Conservation (phyloP, 2,113 vertebrate genomes). For the Halichoerus grypus region DNA sequence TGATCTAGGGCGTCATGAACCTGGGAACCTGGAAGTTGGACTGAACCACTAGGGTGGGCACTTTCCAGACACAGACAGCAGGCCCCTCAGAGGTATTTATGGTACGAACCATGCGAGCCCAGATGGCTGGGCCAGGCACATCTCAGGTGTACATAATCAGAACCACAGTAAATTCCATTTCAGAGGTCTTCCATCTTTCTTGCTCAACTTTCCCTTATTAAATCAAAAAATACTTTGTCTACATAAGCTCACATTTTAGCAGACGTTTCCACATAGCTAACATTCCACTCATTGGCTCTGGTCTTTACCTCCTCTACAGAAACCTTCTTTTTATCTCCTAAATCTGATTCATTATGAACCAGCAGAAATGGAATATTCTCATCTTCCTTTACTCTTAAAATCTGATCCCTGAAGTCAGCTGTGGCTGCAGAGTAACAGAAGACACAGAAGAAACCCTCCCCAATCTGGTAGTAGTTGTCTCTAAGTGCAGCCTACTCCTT, state of each 20-base stretch:
- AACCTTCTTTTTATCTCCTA: conserved; percentile 96
- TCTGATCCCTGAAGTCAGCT: conserved; percentile 96
- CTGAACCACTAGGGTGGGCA: conserved; percentile 65
- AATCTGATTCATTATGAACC: conserved; percentile 96
- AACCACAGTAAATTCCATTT: conserved; percentile 33
- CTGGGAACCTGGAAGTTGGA: conserved; percentile 89
- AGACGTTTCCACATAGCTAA: conserved; percentile 98
- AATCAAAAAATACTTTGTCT: conserved; percentile 90
- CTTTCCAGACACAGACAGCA: background rate
- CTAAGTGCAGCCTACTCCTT: conserved; percentile 95
- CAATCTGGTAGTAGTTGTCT: conserved; percentile 96
- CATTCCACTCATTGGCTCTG: conserved; percentile 95
- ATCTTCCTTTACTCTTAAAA: conserved; percentile 97
- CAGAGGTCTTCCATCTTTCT: background rate
- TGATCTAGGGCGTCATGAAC: conserved; percentile 90
- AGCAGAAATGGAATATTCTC: conserved; percentile 96
- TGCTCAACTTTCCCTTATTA: background rate
- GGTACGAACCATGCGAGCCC: background rate
- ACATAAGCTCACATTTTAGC: conserved; percentile 96
- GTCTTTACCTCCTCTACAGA: conserved; percentile 95
- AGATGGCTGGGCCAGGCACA: background rate
- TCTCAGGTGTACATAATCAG: background rate
- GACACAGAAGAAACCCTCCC: conserved; percentile 95
- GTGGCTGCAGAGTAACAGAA: conserved; percentile 96
- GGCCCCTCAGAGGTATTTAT: too few relatives aligned